Base-by-base conservation (phyloP, 2,888 invertebrate species). In the Ichneumon xanthorius region DNA sequence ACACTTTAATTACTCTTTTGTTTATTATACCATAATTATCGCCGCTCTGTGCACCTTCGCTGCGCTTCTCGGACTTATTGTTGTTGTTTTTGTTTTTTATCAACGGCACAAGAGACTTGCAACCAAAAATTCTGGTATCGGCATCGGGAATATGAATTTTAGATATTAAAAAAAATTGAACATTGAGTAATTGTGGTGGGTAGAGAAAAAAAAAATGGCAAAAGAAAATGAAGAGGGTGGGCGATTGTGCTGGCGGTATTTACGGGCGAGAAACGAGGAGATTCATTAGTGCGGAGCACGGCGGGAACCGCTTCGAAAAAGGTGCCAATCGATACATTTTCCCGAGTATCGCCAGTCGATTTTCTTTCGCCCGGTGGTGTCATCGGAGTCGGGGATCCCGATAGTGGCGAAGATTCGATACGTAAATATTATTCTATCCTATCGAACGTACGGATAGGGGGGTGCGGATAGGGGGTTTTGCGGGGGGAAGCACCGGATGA, bases 1-100 rank as follows among this genome's bases (percentile, higher is more conserved):
- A 73, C 77, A 77, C 73, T 50, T 73, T 84, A 84, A 84, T 84
- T 77, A 81, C 84, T 68, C 81, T 45, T 71, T 79, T 73, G 63
- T 78, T 84, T 77, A 67, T 78, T 61, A 65, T 67, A 50, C 40
- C 58, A 77, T 78, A 78, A 84, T 81, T 81, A 84, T 80, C 68
- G 45, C 67, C 11, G 45, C 72, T 76, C 30, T 40, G 58, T 53
- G 30, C 63, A 65, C 22, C 67, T 55, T 58, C 14, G 55, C 19
- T n/a, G 73, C 50, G 71, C 48, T 77, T 63, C 68, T 53, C 16
- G 9, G 37, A 50, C 53, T 40, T 22, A 40, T 58, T 6, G 19
- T 61, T 6, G 19, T 61, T 73, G 67, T 67, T 53, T 53, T 30
- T 50, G 3, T 55, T 72, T 40, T 11, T 50, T 33, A 45, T 45